Conservation (phyloP, 1,140 invertebrate genomes). For the Lordiphosa collinella region DNA sequence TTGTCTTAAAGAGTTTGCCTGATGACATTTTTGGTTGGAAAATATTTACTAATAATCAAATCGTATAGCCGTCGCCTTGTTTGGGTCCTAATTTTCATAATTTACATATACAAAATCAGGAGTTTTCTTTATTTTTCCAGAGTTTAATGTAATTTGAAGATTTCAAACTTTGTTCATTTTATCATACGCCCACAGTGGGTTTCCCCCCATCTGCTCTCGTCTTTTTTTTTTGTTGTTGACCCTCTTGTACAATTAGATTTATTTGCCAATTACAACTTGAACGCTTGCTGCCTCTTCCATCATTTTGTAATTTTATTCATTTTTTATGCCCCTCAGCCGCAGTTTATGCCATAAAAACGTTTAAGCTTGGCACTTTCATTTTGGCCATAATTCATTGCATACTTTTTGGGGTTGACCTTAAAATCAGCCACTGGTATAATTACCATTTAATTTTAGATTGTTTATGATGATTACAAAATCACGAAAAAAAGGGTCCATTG, state of each 20-base stretch:
- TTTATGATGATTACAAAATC: constrained; percentile 20
- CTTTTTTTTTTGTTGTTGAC: constrained; percentile 26
- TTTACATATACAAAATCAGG: too few species aligned
- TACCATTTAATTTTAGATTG: constrained; percentile 58
- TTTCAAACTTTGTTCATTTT: not conserved
- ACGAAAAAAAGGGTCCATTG: constrained; percentile 48
- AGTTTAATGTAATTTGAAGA: too few species aligned
- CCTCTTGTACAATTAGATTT: constrained; percentile 63
- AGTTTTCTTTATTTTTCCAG: too few species aligned
- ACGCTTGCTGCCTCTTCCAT: constrained; percentile 10
- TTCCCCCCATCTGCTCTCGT: constrained; percentile 12
- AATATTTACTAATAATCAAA: too few species aligned
- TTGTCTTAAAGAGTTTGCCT: too few species aligned
- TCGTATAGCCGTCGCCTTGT: too few species aligned
- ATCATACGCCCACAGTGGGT: not conserved
- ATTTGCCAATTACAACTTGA: constrained; percentile 67
- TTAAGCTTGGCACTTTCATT: constrained; percentile 37
- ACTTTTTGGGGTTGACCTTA: constrained; percentile 36
- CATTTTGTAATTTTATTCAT: constrained; percentile 15
- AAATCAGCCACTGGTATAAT: constrained; percentile 46
- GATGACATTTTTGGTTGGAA: too few species aligned
- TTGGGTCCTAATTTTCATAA: too few species aligned
- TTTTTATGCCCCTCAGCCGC: constrained; percentile 38
- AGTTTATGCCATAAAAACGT: constrained; percentile 54
- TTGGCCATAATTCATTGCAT: constrained; percentile 54